Base-by-base conservation (phyloP, 2,797 vertebrate genomes). In the Paratrypauchen microcephalus region DNA sequence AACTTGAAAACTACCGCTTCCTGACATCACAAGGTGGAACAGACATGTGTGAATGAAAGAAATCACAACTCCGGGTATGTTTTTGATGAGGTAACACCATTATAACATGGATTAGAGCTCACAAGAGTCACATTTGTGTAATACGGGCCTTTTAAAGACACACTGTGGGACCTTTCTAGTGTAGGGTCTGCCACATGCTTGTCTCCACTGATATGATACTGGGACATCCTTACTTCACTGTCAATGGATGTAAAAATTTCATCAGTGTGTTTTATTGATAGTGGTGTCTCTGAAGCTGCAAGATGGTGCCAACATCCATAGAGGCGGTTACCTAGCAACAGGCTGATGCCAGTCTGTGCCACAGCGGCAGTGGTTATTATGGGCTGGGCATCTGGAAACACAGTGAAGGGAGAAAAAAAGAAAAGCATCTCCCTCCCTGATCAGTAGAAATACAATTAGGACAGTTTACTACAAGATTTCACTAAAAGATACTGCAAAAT, bases 251-350 rank as follows among this genome's bases (percentile, higher is more conserved):
- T 15, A 68, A 69, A 11, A 30, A 28, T 45, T 67, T 13, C 18
- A 64, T 66, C 21, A 58, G 41, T 64, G 39, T 50, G 21, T 65
- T 19, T 64, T 47, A 66, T 73, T 52, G 62, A 69, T 69, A 74
- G 70, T 56, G 65, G 81, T 68, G 76, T 78, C 73, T 80, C 65
- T 66, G 64, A 77, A 65, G 76, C 75, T 66, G 39, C 30, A 4
- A 78, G 55, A 82, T 86, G 82, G 83, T 80, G 75, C 78, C 86
- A 87, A 71, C 82, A 30, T 88, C 88, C 81, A 80, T 83, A 41
- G 71, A 21, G 62, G 65, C 60, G 82, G 93, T 93, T 92, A 83
- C 93, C 83, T 88, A 80, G 93, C 90, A 94, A 94, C 93, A 92
- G 81, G 77, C 82, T 82, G 83, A 90, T 89, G 90, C 87, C 77